Evolutionary conservation across 2,797 vertebrate species (phyloP).

Genomic region (Sebastolobus altivelis): DNA sequence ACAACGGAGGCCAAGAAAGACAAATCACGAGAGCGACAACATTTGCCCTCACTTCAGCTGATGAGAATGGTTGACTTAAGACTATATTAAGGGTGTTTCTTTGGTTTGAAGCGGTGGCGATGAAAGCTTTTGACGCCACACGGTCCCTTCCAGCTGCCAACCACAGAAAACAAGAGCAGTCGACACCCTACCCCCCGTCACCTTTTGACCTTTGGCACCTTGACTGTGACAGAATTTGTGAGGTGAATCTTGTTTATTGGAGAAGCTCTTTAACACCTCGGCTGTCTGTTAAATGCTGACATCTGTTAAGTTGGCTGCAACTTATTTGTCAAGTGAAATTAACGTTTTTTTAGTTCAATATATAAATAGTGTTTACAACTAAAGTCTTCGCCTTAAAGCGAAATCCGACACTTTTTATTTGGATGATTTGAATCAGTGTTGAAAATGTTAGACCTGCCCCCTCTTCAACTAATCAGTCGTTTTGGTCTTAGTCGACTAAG

Average conservation of each 20-base stretch:
- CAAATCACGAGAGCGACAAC: background rate
- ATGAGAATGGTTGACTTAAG: conserved; percentile 1
- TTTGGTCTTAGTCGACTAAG: no score
- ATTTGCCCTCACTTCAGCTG: background rate
- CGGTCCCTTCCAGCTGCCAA: conserved; percentile 34
- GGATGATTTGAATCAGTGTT: background rate
- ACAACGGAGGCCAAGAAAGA: conserved; percentile 5
- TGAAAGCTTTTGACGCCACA: conserved; percentile 29
- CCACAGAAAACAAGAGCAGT: conserved; percentile 16
- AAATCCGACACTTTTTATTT: background rate
- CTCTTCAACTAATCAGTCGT: no score
- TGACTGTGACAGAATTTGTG: conserved; percentile 39
- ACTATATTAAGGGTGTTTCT: conserved; percentile 22
- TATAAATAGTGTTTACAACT: background rate
- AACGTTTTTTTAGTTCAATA: background rate
- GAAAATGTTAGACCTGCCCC: background rate
- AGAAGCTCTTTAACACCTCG: conserved; percentile 7
- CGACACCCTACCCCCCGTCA: conserved; percentile 32
- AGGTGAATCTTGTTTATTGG: conserved; percentile 39
- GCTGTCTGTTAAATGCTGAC: background rate
- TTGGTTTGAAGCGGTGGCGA: conserved; percentile 8
- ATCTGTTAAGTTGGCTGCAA: background rate
- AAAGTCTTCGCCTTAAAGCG: no score
- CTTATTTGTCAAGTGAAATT: background rate
- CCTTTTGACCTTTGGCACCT: conserved; percentile 53